phyloP scores from a whole-genome alignment of 2,797 vertebrate species.

The Darevskia nairensis region DNA sequence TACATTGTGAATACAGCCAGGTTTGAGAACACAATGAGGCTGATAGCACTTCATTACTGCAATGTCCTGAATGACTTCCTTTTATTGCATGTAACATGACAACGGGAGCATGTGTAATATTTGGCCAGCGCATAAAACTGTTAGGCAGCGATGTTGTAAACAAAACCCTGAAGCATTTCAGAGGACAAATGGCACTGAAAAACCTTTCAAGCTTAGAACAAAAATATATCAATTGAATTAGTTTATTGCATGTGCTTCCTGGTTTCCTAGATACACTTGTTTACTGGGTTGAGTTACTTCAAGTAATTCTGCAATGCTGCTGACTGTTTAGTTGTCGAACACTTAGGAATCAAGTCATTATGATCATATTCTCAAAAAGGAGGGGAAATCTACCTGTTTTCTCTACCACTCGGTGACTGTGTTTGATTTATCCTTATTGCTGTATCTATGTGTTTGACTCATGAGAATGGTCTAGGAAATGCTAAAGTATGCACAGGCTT shows the following conservation, averaged over 20 bases:
- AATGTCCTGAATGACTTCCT: slow-evolving; percentile 72
- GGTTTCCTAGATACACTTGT: not conserved
- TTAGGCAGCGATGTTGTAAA: slow-evolving; percentile 42
- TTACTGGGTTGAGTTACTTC: not conserved
- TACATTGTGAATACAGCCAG: slow-evolving; percentile 66
- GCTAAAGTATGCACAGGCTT: not conserved
- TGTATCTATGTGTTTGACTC: not conserved
- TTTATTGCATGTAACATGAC: slow-evolving; percentile 63
- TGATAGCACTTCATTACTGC: slow-evolving; percentile 75
- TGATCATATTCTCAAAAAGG: not conserved
- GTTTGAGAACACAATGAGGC: slow-evolving; percentile 66
- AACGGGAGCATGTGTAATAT: slow-evolving; percentile 44
- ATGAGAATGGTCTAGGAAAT: not conserved
- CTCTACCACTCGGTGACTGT: not conserved
- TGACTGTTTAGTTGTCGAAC: not conserved
- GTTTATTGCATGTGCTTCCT: not conserved
- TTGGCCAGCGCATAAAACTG: slow-evolving; percentile 63
- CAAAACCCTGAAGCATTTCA: slow-evolving; percentile 28
- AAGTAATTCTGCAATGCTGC: not conserved
- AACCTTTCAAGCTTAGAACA: slow-evolving; percentile 2
- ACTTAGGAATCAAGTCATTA: not conserved
- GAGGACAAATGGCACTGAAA: slow-evolving; percentile 11
- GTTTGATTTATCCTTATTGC: not conserved
- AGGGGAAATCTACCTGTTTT: not conserved
- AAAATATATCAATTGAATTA: not conserved